Percentiles rank a stretch among this genome's conserved stretches.
These are phyloP conservation scores for Oreotrochilus melanogaster DNA, from an alignment of 2,113 vertebrate genomes.

Conservation along the genomic window DNA sequence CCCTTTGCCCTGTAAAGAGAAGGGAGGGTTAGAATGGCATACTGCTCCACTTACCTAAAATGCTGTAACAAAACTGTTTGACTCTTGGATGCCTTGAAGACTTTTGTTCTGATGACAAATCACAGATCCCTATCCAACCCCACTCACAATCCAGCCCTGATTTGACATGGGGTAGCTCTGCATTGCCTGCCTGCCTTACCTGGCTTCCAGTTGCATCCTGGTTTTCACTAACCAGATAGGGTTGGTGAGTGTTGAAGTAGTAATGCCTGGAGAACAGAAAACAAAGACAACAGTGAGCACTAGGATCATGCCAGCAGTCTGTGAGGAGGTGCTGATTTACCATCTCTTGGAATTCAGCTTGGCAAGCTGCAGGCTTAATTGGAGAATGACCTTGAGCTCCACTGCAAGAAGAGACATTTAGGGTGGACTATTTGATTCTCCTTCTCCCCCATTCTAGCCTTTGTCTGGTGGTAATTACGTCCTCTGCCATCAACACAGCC, in stretches of 20 bases:
- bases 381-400: not conserved
- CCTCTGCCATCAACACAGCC: not conserved
- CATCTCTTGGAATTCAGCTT: not conserved
- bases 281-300: not conserved
- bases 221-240: constrained; percentile 77
- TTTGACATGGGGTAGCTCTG: not conserved
- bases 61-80: not conserved
- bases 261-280: constrained; percentile 46
- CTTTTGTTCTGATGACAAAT: not conserved
- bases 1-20: constrained; percentile 27
- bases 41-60: not conserved
- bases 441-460: not conserved
- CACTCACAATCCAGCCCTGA: not conserved
- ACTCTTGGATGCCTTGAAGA: not conserved
- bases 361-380: not conserved
- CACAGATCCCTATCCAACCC: not conserved
- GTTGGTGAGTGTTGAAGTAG: constrained; percentile 63
- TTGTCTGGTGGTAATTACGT: not conserved
- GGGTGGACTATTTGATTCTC: not conserved
- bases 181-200: constrained; percentile 19
- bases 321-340: not conserved
- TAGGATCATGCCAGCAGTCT: not conserved
- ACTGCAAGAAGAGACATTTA: not conserved
- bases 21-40: not conserved
- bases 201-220: constrained; percentile 71